Evolutionary conservation across 2,888 invertebrate genomes (phyloP).

Genomic region (Conistra vaccinii): DNA sequence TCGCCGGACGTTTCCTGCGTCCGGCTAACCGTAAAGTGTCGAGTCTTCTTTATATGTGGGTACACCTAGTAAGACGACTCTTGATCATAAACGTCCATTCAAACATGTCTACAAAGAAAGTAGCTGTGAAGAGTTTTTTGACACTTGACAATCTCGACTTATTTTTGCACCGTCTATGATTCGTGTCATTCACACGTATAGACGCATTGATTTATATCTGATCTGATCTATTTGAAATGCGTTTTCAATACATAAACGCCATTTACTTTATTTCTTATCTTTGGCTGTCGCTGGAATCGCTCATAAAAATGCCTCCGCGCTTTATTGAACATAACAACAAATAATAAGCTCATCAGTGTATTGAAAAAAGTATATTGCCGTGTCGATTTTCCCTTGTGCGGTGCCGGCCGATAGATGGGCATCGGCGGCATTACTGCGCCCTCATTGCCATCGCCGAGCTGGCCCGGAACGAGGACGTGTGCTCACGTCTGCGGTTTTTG

Average conservation of each 20-base stretch:
- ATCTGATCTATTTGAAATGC: constrained; percentile 36
- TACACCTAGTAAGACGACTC: constrained; percentile 67
- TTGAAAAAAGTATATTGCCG: constrained; percentile 69
- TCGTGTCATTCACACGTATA: constrained; percentile 26
- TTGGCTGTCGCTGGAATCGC: constrained; percentile 31
- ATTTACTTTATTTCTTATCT: constrained; percentile 19
- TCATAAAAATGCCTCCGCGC: constrained; percentile 45
- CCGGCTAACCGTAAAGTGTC: constrained; percentile 79
- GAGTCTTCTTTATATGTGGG: constrained; percentile 73
- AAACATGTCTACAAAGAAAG: constrained; percentile 62
- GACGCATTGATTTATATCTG: constrained; percentile 39
- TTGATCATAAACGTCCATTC: constrained; percentile 63
- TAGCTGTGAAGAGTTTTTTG: constrained; percentile 59
- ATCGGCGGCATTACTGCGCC: constrained; percentile 74
- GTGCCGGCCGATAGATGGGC: constrained; percentile 75
- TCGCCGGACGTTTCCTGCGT: constrained; percentile 84
- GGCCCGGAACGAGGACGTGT: constrained; percentile 68
- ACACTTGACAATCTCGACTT: constrained; percentile 37
- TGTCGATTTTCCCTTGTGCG: constrained; percentile 70
- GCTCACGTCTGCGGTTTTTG: constrained; percentile 81
- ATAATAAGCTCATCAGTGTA: constrained; percentile 60
- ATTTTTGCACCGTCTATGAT: constrained; percentile 43
- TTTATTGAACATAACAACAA: constrained; percentile 57
- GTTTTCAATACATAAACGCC: constrained; percentile 18
- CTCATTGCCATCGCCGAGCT: constrained; percentile 72